Conservation (phyloP, 2,113 vertebrate genomes). For the Picathartes gymnocephalus region DNA sequence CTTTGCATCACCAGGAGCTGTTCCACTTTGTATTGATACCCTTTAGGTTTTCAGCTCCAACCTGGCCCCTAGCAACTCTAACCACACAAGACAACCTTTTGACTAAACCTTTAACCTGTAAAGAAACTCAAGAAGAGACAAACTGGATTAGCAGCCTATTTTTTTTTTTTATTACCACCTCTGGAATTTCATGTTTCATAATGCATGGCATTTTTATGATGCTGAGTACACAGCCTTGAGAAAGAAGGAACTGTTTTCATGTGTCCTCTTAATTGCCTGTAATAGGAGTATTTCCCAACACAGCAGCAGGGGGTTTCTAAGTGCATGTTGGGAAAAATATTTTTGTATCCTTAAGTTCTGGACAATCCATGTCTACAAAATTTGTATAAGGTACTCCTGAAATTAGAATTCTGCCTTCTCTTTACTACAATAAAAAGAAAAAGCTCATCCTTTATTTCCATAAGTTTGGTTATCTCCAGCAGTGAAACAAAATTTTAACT, state of each 20-base stretch:
- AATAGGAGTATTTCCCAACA: neutral
- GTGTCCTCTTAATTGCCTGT: neutral
- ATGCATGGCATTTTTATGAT: neutral
- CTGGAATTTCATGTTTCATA: neutral
- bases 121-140: neutral
- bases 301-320: neutral
- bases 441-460: neutral
- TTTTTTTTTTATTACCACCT: neutral
- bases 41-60: neutral
- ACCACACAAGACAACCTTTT: neutral
- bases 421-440: neutral
- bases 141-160: neutral
- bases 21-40: neutral
- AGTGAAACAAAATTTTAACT: neutral
- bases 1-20: neutral
- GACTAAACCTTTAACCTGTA: neutral
- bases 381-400: neutral
- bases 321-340: neutral
- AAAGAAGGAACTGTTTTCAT: neutral
- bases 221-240: neutral
- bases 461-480: neutral
- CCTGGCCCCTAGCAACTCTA: neutral
- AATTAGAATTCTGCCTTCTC: neutral
- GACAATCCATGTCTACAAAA: neutral
- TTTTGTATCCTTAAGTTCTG: neutral